Conservation (phyloP, 2,888 invertebrate genomes). For the Elysia crispata region DNA sequence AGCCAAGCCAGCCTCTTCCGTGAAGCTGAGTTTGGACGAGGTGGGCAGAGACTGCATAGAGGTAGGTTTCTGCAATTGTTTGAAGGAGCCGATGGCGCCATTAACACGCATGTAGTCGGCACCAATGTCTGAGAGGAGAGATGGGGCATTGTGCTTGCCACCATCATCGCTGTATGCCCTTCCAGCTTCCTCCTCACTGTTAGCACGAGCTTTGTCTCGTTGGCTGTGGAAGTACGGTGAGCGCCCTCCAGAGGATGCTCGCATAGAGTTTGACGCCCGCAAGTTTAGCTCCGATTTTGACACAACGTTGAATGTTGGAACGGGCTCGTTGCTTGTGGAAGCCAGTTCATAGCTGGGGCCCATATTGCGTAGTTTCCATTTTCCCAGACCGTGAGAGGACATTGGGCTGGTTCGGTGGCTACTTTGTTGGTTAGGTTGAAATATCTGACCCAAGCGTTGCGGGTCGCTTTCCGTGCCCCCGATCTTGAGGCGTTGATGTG, state of each 20-base stretch:
- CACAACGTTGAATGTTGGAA: conserved; percentile 44
- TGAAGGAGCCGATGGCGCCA: conserved; percentile 96
- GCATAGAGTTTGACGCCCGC: conserved; percentile 42
- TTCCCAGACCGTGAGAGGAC: conserved; percentile 28
- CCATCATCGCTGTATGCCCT: conserved; percentile 55
- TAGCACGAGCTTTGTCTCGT: conserved; percentile 54
- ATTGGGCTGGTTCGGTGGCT: neutral
- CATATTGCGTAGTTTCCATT: conserved; percentile 48
- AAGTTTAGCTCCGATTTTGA: conserved; percentile 48
- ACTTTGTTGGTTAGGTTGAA: neutral
- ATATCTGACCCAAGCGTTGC: conserved; percentile 36
- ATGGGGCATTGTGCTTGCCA: conserved; percentile 52
- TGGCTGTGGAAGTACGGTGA: conserved; percentile 53
- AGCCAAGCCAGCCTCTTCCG: conserved; percentile 89
- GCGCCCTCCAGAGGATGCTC: conserved; percentile 45
- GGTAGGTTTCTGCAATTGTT: conserved; percentile 97
- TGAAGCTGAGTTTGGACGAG: conserved; percentile 79
- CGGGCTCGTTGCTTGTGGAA: conserved; percentile 37
- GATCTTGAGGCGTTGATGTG: conserved; percentile 35
- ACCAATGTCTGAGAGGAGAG: conserved; percentile 91
- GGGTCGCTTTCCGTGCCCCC: conserved; percentile 46
- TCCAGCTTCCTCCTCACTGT: conserved; percentile 53
- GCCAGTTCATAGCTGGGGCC: conserved; percentile 48
- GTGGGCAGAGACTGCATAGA: conserved; percentile 95
- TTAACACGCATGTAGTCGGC: conserved; percentile 96